These are phyloP conservation scores for Zele albiditarsus DNA, from an alignment of 2,888 invertebrate species.

Conservation along the genomic window DNA sequence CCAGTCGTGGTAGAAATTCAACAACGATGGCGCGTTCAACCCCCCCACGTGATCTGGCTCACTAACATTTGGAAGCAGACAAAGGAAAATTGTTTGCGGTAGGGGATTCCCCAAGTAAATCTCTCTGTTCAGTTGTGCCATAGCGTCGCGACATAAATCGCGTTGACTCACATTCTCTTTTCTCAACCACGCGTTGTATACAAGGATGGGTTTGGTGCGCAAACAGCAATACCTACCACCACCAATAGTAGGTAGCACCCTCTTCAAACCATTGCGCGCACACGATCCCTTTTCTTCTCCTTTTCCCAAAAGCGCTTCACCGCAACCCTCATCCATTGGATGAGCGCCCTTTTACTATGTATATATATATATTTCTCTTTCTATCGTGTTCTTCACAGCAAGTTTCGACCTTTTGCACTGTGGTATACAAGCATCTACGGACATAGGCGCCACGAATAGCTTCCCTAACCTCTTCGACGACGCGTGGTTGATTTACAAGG, in stretches of 20 bases:
- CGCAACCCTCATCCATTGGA: slow-evolving; percentile 22
- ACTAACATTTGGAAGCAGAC: slow-evolving; percentile 13
- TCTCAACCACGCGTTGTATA: not conserved
- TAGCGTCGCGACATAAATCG: slow-evolving; percentile 41
- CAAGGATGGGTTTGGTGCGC: slow-evolving; percentile 8
- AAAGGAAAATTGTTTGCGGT: slow-evolving; percentile 29
- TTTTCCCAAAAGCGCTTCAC: slow-evolving; percentile 22
- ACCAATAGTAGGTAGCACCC: not conserved
- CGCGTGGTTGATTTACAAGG: slow-evolving; percentile 64
- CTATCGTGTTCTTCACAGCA: slow-evolving; percentile 43
- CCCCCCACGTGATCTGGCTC: not conserved
- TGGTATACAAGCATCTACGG: slow-evolving; percentile 48
- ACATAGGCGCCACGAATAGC: slow-evolving; percentile 40
- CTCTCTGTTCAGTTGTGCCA: slow-evolving; percentile 25
- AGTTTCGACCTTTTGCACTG: slow-evolving; percentile 60
- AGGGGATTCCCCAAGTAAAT: slow-evolving; percentile 37
- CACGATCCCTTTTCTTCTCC: slow-evolving; percentile 7
- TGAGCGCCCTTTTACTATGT: slow-evolving; percentile 9
- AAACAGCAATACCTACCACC: not conserved
- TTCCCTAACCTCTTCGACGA: slow-evolving; percentile 60
- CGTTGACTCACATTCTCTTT: slow-evolving; percentile 41
- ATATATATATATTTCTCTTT: slow-evolving; percentile 18
- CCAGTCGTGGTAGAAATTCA: not conserved
- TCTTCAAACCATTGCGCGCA: slow-evolving; percentile 26
- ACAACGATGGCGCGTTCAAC: not conserved